These are phyloP conservation scores for Drosophila lutescens DNA, from an alignment of 2,888 invertebrate genomes.

Conservation along the genomic window DNA sequence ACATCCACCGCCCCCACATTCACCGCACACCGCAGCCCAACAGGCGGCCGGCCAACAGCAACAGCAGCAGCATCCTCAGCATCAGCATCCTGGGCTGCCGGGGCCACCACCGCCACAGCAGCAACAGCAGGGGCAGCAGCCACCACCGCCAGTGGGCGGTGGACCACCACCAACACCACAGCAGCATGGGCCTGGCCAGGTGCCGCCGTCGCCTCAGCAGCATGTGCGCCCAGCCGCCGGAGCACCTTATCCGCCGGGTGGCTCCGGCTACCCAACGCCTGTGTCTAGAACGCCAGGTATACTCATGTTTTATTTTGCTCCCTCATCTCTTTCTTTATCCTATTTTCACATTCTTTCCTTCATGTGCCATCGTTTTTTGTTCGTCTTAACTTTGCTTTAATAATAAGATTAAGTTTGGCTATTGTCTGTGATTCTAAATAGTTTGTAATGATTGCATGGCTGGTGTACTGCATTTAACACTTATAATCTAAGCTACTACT, in stretches of 20 bases:
- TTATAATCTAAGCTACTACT: background rate
- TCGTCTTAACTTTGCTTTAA: conserved; percentile 18
- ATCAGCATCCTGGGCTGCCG: conserved; percentile 21
- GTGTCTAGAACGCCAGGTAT: conserved; percentile 85
- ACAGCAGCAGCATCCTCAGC: conserved; percentile 41
- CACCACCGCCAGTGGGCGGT: conserved; percentile 45
- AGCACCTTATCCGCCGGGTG: conserved; percentile 84
- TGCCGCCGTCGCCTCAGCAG: conserved; percentile 57
- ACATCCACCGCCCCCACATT: conserved; percentile 65
- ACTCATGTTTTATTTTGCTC: conserved; percentile 64
- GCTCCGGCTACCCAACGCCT: conserved; percentile 83
- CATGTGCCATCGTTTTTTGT: conserved; percentile 9
- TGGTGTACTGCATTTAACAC: background rate
- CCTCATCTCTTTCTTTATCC: conserved; percentile 42
- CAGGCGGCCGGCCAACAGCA: conserved; percentile 44
- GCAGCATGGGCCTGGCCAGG: conserved; percentile 68
- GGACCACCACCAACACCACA: conserved; percentile 62
- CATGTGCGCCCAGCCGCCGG: conserved; percentile 71
- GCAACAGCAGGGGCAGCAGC: conserved; percentile 52
- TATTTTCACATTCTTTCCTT: conserved; percentile 10
- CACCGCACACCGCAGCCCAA: conserved; percentile 61
- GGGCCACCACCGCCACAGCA: conserved; percentile 48
- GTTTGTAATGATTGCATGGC: conserved; percentile 7
- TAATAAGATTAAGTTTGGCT: background rate
- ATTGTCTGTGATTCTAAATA: conserved; percentile 1